These are phyloP conservation scores for Trichomycterus rosablanca DNA, from an alignment of 2,113 vertebrate genomes.

Conservation along the genomic window DNA sequence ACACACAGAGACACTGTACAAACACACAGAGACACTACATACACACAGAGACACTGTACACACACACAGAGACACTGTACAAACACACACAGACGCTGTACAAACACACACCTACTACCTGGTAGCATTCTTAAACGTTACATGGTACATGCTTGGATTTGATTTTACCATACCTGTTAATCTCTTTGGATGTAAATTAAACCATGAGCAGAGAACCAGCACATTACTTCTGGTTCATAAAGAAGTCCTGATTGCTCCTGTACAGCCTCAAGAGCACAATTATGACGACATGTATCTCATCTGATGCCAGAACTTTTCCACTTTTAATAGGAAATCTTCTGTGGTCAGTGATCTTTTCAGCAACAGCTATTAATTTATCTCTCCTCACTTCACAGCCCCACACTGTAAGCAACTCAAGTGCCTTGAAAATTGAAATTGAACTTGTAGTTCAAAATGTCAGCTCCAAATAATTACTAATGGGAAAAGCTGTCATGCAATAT, in stretches of 20 bases:
- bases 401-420: conserved; percentile 55
- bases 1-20: too few relatives aligned
- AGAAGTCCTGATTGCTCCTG: conserved; percentile 24
- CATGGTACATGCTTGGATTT: too few relatives aligned
- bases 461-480: conserved; percentile 62
- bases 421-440: conserved; percentile 67
- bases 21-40: too few relatives aligned
- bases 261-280: conserved; percentile 17
- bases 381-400: conserved; percentile 35
- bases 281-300: neutral
- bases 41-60: too few relatives aligned
- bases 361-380: conserved; percentile 29
- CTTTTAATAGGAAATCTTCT: neutral
- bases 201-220: too few relatives aligned
- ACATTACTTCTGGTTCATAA: neutral
- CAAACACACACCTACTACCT: too few relatives aligned
- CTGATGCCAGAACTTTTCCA: neutral
- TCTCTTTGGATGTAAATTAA: too few relatives aligned
- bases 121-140: too few relatives aligned
- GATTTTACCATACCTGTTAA: too few relatives aligned
- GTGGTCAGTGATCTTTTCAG: conserved; percentile 3
- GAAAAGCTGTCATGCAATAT: conserved; percentile 53
- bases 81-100: too few relatives aligned
- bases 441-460: conserved; percentile 58
- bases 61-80: too few relatives aligned